phyloP scores from a whole-genome alignment of 2,888 invertebrate species.

The Lumbricus terrestris region DNA sequence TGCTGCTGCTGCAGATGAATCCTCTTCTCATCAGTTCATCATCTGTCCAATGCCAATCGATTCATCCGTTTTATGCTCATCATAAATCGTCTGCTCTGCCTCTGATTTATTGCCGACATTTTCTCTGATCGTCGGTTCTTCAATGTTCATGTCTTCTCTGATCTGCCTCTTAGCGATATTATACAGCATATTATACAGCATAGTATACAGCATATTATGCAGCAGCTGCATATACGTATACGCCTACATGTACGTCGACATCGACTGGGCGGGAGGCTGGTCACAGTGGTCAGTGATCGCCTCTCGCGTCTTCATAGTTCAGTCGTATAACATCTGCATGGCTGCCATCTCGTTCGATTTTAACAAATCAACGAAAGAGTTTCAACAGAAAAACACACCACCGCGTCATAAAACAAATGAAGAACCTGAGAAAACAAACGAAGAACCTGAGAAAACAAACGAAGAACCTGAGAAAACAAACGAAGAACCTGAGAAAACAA shows the following conservation, averaged over 20 bases:
- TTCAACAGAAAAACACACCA: neutral
- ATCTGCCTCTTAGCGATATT: no score
- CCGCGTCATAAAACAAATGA: neutral
- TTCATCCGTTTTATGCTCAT: neutral
- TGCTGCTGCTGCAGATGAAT: neutral
- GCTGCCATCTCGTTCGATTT: neutral
- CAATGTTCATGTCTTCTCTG: neutral
- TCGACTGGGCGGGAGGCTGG: no score
- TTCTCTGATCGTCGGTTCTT: neutral
- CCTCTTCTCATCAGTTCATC: neutral
- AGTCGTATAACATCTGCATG: neutral
- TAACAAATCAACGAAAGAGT: neutral
- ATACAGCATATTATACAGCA: no score
- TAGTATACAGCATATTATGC: neutral
- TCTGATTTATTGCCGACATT: neutral
- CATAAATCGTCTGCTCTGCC: neutral
- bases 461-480: no score
- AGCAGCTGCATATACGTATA: neutral
- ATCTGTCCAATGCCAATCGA: neutral
- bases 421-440: neutral
- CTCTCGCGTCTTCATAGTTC: neutral
- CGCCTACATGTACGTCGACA: neutral
- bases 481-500: neutral
- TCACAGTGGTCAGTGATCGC: neutral
- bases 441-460: neutral